phyloP scores from a whole-genome alignment of 2,113 vertebrate species.

The Salvelinus namaycush region DNA sequence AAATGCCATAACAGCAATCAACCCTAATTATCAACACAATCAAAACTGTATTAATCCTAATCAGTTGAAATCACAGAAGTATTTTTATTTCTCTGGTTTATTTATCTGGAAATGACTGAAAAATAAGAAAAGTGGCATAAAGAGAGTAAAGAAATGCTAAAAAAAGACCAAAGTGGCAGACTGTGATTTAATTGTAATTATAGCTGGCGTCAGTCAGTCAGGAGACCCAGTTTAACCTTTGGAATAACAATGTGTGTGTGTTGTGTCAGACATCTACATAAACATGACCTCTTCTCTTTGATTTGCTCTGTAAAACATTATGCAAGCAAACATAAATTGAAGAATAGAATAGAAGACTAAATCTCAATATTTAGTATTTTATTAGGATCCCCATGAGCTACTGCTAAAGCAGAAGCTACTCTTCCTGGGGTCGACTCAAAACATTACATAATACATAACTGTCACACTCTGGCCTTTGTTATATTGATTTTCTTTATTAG shows the following conservation, averaged over 20 bases:
- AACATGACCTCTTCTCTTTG: background rate
- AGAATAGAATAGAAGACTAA: too few relatives aligned
- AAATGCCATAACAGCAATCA: conserved; percentile 48
- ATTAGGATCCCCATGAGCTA: too few relatives aligned
- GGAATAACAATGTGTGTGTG: conserved; percentile 5
- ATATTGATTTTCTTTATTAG: too few relatives aligned
- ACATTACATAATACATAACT: too few relatives aligned
- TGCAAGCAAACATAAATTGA: conserved; percentile 6
- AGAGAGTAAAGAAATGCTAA: conserved; percentile 1
- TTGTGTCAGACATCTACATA: background rate
- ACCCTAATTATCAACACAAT: conserved; percentile 54
- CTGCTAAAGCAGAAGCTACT: too few relatives aligned
- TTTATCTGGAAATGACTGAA: conserved; percentile 33
- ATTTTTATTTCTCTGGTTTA: conserved; percentile 48
- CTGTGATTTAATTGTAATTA: conserved; percentile 20
- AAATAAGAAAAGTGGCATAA: conserved; percentile 22
- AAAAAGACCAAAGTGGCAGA: conserved; percentile 7
- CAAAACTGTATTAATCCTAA: conserved; percentile 73
- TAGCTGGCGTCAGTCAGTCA: background rate
- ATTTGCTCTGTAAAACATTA: background rate
- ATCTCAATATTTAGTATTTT: too few relatives aligned
- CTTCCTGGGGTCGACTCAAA: too few relatives aligned
- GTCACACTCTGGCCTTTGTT: too few relatives aligned
- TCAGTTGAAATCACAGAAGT: conserved; percentile 56
- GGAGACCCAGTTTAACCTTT: background rate